phyloP scores from a whole-genome alignment of 1,140 invertebrate species.

The Notospermus geniculatus region DNA sequence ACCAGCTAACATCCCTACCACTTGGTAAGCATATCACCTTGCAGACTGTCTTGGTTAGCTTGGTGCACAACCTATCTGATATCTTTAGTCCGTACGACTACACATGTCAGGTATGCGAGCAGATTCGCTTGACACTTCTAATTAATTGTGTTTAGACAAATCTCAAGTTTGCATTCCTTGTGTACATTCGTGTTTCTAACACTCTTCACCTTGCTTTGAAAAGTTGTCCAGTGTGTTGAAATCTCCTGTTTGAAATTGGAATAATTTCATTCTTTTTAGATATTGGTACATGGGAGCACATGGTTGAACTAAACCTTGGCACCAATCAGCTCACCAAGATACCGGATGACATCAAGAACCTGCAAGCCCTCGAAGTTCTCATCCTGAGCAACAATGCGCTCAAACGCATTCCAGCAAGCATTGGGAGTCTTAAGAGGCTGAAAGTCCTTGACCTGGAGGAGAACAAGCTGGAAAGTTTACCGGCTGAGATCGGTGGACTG shows the following conservation, averaged over 20 bases:
- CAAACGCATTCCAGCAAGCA: slow-evolving; percentile 60
- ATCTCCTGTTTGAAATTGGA: neutral
- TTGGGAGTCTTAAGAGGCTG: slow-evolving; percentile 54
- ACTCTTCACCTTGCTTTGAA: too few species aligned
- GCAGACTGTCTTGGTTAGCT: too few species aligned
- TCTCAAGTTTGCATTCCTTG: too few species aligned
- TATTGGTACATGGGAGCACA: slow-evolving; percentile 60
- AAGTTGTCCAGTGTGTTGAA: neutral
- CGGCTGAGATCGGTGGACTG: slow-evolving; percentile 54
- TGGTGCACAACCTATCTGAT: too few species aligned
- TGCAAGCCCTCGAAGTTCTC: slow-evolving; percentile 93
- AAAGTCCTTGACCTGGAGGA: slow-evolving; percentile 56
- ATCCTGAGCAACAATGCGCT: slow-evolving; percentile 95
- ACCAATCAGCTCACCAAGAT: slow-evolving; percentile 69
- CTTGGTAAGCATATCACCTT: slow-evolving; percentile 52
- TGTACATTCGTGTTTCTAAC: too few species aligned
- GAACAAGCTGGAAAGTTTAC: slow-evolving; percentile 55
- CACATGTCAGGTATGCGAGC: too few species aligned
- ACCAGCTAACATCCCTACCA: slow-evolving; percentile 55
- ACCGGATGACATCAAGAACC: slow-evolving; percentile 94
- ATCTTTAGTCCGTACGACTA: too few species aligned
- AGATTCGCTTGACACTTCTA: too few species aligned
- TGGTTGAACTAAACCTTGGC: slow-evolving; percentile 57
- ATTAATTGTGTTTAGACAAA: too few species aligned
- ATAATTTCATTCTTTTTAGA: slow-evolving; percentile 34